These are phyloP conservation scores for Syngnathus typhle DNA, from an alignment of 2,113 vertebrate genomes.

Conservation along the genomic window DNA sequence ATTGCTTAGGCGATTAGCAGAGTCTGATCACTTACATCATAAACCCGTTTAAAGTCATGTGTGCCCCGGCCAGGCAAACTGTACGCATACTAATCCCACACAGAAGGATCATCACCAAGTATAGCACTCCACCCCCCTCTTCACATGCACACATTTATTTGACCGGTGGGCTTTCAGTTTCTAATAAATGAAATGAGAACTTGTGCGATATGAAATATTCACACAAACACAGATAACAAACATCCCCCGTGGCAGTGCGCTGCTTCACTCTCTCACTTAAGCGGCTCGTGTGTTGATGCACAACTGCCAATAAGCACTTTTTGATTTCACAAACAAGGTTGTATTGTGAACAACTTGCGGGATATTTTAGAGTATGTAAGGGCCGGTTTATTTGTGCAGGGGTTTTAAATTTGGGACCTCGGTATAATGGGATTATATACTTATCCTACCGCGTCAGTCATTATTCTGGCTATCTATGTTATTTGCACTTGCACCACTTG, in stretches of 20 bases:
- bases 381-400: slow-evolving; percentile 17
- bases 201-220: slow-evolving; percentile 48
- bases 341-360: slow-evolving; percentile 16
- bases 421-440: slow-evolving; percentile 30
- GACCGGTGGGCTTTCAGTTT: background rate
- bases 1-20: slow-evolving; percentile 32
- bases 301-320: slow-evolving; percentile 17
- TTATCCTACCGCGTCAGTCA: slow-evolving; percentile 17
- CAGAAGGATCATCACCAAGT: slow-evolving; percentile 53
- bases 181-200: slow-evolving; percentile 39
- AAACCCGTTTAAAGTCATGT: background rate
- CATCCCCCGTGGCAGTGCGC: slow-evolving; percentile 33
- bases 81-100: slow-evolving; percentile 44
- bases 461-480: slow-evolving; percentile 11
- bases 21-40: slow-evolving; percentile 32
- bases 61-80: background rate
- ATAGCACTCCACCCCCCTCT: slow-evolving; percentile 33
- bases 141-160: slow-evolving; percentile 1
- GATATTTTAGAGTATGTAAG: background rate
- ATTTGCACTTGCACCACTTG: slow-evolving; percentile 3
- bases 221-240: slow-evolving; percentile 48
- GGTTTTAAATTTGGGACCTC: slow-evolving; percentile 27
- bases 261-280: slow-evolving; percentile 38
- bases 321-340: slow-evolving; percentile 26
- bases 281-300: slow-evolving; percentile 6